Evolutionary conservation across 2,113 vertebrate species (phyloP), one percentile per base, ranked within the genome.

Genomic region (Sinocyclocheilus anshuiensis): DNA sequence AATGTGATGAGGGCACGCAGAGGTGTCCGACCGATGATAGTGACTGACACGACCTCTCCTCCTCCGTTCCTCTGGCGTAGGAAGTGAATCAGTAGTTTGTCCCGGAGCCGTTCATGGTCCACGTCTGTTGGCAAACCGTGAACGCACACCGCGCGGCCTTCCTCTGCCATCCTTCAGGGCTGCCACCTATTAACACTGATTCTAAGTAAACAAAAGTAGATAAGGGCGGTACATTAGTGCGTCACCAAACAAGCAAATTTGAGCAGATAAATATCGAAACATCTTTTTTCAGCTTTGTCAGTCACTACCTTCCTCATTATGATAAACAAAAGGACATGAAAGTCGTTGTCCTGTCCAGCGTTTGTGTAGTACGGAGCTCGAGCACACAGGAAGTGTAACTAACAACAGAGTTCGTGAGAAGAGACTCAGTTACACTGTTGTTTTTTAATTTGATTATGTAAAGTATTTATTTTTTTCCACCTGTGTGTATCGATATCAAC

Each of bases 41-140:
- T 89, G 26, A 96, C 85, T 0, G 92, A 92, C 6, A 91, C 87
- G 22, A 97, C 92, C 72, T 97, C 96, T 16, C 96, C 96, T 86
- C 96, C 96, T 77, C 96, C 96, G 76, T 96, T 95, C 65, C 81
- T 93, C 77, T 87, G 0, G 57, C 96, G 93, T 87, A 96, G 92
- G 92, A 97, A 96, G 89, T 97, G 92, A 79, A 96, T 95, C 20
- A 85, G 77, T 22, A 97, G 93, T 90, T 97, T 96, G 92, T 96
- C 96, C 67, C 84, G 90, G 69, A 94, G 90, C 50, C 91, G 90
- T 77, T 93, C 92, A 0, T 92, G 87, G 0, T 94, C 92, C 12
- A 95, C 85, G 26, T 94, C 90, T 2, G 90, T 12, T 4, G 96
- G 96, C 84, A 96, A 89, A 24, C 95, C 94, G n/a, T 84, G 88